Percentiles rank a stretch among this genome's conserved stretches.
Evolutionary conservation across 2,113 vertebrate genomes (phyloP).

Genomic region (Brachyhypopomus occidentalis): DNA sequence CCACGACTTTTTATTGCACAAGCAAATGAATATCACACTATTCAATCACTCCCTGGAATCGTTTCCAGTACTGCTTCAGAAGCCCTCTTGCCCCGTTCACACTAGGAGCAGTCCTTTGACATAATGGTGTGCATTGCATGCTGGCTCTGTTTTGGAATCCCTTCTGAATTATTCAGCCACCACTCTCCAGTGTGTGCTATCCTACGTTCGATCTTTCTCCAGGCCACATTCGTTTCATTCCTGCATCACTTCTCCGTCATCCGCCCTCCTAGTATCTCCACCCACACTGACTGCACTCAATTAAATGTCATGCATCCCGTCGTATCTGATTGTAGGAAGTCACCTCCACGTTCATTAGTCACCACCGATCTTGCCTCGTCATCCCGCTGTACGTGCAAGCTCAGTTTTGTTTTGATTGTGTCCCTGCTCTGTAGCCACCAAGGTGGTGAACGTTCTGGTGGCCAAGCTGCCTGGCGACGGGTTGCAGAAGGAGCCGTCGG

Average conservation of each 20-base stretch:
- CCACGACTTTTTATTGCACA: constrained; percentile 21
- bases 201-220: not conserved
- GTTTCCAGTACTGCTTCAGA: constrained; percentile 9
- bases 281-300: not conserved
- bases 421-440: constrained; percentile 78
- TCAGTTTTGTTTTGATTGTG: constrained; percentile 23
- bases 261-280: not conserved
- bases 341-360: not conserved
- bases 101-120: not conserved
- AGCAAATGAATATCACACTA: not conserved
- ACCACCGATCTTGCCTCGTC: not conserved
- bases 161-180: not conserved
- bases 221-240: not conserved
- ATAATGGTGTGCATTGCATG: not conserved
- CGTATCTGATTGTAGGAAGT: not conserved
- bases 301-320: no score
- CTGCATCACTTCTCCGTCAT: not conserved
- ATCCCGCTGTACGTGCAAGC: not conserved
- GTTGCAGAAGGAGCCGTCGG: constrained; percentile 77
- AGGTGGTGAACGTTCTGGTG: constrained; percentile 85
- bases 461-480: constrained; percentile 83
- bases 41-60: not conserved
- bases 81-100: not conserved
- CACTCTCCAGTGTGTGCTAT: no score
- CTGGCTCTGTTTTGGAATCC: not conserved